These are phyloP conservation scores for Taeniopygia guttata DNA, from an alignment of 2,797 vertebrate genomes.

Conservation along the genomic window DNA sequence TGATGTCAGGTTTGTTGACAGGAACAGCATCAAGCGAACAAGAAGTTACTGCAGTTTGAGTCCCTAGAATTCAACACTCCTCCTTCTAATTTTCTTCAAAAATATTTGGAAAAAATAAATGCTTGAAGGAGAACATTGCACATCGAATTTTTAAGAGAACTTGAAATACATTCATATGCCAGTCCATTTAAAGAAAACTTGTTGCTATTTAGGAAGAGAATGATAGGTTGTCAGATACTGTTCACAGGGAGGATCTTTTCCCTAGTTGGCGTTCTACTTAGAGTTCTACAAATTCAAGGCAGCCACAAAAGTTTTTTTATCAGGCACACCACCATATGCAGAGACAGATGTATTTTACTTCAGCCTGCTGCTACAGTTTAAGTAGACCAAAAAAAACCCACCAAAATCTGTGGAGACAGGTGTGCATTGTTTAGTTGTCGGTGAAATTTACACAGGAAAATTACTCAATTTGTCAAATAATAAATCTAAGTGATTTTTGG, in stretches of 20 bases:
- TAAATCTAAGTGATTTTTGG: neutral
- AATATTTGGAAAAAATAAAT: neutral
- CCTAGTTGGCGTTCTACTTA: neutral
- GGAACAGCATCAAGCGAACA: neutral
- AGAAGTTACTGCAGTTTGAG: neutral
- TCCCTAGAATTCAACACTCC: neutral
- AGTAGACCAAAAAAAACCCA: slow-evolving; percentile 11
- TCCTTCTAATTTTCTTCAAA: neutral
- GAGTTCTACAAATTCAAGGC: neutral
- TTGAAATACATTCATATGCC: neutral
- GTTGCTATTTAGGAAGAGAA: neutral
- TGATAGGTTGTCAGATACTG: neutral
- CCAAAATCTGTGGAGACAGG: slow-evolving; percentile 12
- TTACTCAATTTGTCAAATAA: neutral
- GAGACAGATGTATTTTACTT: slow-evolving; percentile 47
- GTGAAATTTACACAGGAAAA: neutral
- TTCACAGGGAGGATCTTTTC: neutral
- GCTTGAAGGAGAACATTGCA: neutral
- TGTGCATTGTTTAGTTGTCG: slow-evolving; percentile 1
- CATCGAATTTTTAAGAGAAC: neutral
- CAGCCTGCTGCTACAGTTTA: slow-evolving; percentile 35
- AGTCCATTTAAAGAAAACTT: neutral
- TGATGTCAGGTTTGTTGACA: neutral
- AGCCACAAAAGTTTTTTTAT: neutral
- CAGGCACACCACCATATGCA: slow-evolving; percentile 27